Evolutionary conservation across 2,888 invertebrate species (phyloP), one percentile per base, ranked within the genome.

Genomic region (Heliconius hortense): DNA sequence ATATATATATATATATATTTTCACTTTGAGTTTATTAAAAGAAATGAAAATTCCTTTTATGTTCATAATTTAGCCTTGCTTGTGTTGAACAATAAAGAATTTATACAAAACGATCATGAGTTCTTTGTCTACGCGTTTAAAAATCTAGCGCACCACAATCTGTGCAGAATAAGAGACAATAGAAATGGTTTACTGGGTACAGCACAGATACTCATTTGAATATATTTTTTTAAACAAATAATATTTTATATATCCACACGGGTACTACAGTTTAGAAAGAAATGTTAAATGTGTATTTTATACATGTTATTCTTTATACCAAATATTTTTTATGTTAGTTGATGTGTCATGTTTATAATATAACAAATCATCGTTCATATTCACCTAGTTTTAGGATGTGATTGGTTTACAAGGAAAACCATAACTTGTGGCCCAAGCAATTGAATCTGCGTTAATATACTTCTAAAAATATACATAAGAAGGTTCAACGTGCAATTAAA

Each of bases 81-180:
- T 68, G 68, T 68, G 48, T 76, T 73, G 73, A 66, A 79, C 67
- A 77, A 78, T 77, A 76, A 78, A 75, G 73, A 74, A 73, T 77
- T 76, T 74, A 43, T 68, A 76, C 75, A 76, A 77, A 71, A 76
- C 71, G 56, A 76, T 67, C 71, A 71, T 68, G 74, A 75, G 70
- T 72, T 71, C 74, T 73, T 74, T 73, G 75, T 72, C 77, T 56
- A 63, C 24, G 39, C 67, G 72, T 72, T 75, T 75, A 59, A 75
- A n/a, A 71, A 75, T 75, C 75, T 75, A 72, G 75, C 63, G 43
- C 70, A 39, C 53, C 39, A 64, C 71, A 60, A 72, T 60, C 43
- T 68, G 68, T 53, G 68, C 68, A 68, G 68, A 68, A 68, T 66
- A 71, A 59, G 59, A 43, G 69, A 62, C 64, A 75, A 72, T 75